Conservation (phyloP, 2,113 vertebrate genomes). For the Oplegnathus fasciatus region DNA sequence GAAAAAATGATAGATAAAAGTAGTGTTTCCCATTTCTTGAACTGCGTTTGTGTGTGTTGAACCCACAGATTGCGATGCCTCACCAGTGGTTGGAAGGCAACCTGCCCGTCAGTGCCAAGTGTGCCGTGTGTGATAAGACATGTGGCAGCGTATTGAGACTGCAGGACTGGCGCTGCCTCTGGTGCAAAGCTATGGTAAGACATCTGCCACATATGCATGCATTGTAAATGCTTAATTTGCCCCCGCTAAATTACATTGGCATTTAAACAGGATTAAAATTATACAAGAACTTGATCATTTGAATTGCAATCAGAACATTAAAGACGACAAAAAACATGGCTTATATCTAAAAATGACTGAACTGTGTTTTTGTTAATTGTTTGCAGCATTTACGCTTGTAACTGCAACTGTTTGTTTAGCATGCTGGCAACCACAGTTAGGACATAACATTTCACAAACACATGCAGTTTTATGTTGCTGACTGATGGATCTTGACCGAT, state of each 20-base stretch:
- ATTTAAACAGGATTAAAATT: background rate
- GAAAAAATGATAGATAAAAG: background rate
- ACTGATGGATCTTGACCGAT: background rate
- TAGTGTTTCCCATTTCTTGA: background rate
- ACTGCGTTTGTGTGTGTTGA: constrained; percentile 28
- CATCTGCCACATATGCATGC: constrained; percentile 10
- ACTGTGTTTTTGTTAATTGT: background rate
- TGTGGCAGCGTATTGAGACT: constrained; percentile 97
- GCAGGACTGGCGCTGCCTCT: constrained; percentile 98
- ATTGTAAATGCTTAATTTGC: background rate
- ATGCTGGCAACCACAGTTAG: background rate
- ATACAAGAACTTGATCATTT: background rate
- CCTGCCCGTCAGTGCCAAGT: constrained; percentile 97
- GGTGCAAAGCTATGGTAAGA: constrained; percentile 98
- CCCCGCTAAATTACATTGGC: background rate
- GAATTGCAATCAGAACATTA: background rate
- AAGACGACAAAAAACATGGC: too few relatives aligned
- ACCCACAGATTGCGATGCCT: constrained; percentile 94
- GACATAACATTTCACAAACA: background rate
- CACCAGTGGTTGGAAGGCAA: constrained; percentile 99
- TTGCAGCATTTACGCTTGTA: background rate
- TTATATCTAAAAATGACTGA: background rate
- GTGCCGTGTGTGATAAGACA: constrained; percentile 97
- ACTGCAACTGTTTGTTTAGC: background rate
- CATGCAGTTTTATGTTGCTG: background rate